A percentile compares a stretch with the other conserved stretches of the same genome.
These are phyloP conservation scores for Lasiommata megera DNA, from an alignment of 2,888 invertebrate genomes.

Conservation along the genomic window DNA sequence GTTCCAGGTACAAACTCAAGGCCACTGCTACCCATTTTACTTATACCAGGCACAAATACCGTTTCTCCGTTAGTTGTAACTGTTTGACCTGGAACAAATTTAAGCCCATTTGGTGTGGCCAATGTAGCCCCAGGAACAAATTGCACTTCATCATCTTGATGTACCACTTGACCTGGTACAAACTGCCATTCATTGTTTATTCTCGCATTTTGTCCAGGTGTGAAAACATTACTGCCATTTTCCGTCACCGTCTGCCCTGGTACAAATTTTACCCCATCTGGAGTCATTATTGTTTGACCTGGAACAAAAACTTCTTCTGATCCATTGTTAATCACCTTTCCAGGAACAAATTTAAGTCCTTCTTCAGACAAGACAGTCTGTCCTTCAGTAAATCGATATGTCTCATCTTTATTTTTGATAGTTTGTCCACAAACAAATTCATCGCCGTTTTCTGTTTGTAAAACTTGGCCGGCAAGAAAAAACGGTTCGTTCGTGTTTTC, in stretches of 20 bases:
- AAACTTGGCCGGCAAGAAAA: conserved; percentile 86
- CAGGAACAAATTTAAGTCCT: conserved; percentile 83
- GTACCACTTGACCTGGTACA: conserved; percentile 83
- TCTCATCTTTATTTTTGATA: conserved; percentile 78
- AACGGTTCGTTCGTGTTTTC: conserved; percentile 81
- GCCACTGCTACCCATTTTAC: conserved; percentile 63
- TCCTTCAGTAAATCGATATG: conserved; percentile 81
- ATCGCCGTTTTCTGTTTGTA: conserved; percentile 80
- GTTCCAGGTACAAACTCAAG: conserved; percentile 83
- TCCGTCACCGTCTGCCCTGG: conserved; percentile 83
- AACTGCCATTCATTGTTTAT: conserved; percentile 82
- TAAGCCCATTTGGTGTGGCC: conserved; percentile 82
- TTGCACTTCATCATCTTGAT: conserved; percentile 77
- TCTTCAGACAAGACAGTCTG: conserved; percentile 83
- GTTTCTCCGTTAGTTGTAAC: conserved; percentile 73
- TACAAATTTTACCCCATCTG: conserved; percentile 83
- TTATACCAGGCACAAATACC: conserved; percentile 83
- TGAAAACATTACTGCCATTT: conserved; percentile 75
- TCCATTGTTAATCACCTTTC: conserved; percentile 75
- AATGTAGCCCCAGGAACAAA: conserved; percentile 85
- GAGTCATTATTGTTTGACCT: conserved; percentile 82
- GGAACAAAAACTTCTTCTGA: conserved; percentile 80
- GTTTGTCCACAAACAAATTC: conserved; percentile 85
- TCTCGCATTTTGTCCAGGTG: conserved; percentile 83
- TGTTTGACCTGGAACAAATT: conserved; percentile 85